phyloP scores from a whole-genome alignment of 2,888 invertebrate species.

The Venusia cambrica region DNA sequence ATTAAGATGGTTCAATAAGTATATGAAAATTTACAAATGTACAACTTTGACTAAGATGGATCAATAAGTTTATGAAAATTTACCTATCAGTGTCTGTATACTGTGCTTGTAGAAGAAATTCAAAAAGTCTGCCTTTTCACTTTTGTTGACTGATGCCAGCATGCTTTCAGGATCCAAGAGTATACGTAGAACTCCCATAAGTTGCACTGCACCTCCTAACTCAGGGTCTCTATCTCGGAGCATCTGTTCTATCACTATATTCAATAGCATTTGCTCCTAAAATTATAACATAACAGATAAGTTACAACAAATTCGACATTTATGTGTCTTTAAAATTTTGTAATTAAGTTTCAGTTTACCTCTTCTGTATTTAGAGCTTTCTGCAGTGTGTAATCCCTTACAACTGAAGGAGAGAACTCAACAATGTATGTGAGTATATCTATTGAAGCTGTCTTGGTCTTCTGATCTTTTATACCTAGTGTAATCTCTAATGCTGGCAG shows the following conservation, averaged over 20 bases:
- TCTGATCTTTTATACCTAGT: constrained; percentile 93
- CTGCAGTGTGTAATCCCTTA: constrained; percentile 97
- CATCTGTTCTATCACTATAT: constrained; percentile 99
- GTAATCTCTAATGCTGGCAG: constrained; percentile 95
- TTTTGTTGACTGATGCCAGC: constrained; percentile 95
- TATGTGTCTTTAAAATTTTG: too few relatives aligned
- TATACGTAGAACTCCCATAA: constrained; percentile 96
- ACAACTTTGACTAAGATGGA: too few relatives aligned
- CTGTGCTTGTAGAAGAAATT: constrained; percentile 99
- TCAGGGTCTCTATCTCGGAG: constrained; percentile 98
- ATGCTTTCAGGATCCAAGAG: constrained; percentile 99
- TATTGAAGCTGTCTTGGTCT: constrained; percentile 97
- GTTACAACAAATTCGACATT: constrained; percentile 15
- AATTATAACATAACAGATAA: constrained; percentile 37
- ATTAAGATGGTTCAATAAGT: too few relatives aligned
- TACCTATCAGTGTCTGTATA: constrained; percentile 96
- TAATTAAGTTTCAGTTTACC: too few relatives aligned
- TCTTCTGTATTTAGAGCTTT: constrained; percentile 95
- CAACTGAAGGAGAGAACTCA: constrained; percentile 98
- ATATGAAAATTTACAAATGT: too few relatives aligned
- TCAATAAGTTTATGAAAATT: too few relatives aligned
- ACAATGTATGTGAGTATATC: constrained; percentile 99
- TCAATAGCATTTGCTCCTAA: constrained; percentile 96
- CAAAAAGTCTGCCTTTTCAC: constrained; percentile 98
- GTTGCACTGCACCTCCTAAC: constrained; percentile 97